Base-by-base conservation (phyloP, 2,888 invertebrate genomes). In the Ditylenchus weischeri region DNA sequence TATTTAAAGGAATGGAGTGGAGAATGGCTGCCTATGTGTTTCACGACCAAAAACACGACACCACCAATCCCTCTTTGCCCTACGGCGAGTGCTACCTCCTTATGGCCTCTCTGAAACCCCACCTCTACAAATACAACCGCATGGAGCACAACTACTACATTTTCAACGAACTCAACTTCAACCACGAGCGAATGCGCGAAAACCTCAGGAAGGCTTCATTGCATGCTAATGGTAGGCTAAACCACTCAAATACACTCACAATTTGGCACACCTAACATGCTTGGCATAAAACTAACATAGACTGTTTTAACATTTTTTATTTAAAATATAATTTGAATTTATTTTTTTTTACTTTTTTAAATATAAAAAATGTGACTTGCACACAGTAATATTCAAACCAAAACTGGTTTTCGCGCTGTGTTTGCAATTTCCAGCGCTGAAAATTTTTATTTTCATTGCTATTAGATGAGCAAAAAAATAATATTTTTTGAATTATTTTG, bases 21-120 rank as follows among this genome's bases (percentile, higher is more conserved):
- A 62, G 63, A 21, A 65, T 70, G 10, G 70, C 73, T 57, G 67
- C 72, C 21, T 80, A 74, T 69, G 69, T 81, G 62, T 79, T 79
- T 64, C 80, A 81, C 69, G 76, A 79, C 58, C 66, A 64, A 29
- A 58, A 73, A 8, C 66, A 69, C 65, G 67, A 69, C 47, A 21
- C 57, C 2, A 51, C 64, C 23, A 65, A 64, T 13, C 54, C 64
- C 23, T 49, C 62, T 19, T 19, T 70, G 15, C 74, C 75, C 7
- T 79, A 76, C 54, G 75, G 77, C 38, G 81, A 81, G 65, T 81
- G 81, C 63, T 80, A 79, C 60, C 70, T 80, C 6, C 69, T 79
- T 59, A 78, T 80, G 78, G 74, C 76, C 8, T 76, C 77, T 15
- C 48, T 81, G 1, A 71, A 78, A 43, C 69, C 72, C 15, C 51